Base-by-base conservation (phyloP, 1,140 invertebrate genomes). In the Triops longicaudatus region DNA sequence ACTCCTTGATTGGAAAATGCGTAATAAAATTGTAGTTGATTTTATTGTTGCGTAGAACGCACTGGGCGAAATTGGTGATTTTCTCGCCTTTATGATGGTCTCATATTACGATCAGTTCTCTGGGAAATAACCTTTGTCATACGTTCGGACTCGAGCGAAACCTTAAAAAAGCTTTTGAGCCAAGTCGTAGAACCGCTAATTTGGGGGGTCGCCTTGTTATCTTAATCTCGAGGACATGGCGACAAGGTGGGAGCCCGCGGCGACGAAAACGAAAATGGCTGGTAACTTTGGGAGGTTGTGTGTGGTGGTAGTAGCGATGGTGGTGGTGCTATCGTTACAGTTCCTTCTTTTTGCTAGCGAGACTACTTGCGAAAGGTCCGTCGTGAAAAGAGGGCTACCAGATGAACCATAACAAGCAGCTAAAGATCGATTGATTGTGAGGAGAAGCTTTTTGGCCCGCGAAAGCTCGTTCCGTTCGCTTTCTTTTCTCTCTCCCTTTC, bases 371-470 rank as follows among this genome's bases (percentile, higher is more conserved):
- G 31, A 37, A 37, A 37, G 50, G 50, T 63, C 50, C 50, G 50
- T 14, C 17, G 50, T 22, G 22, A 63, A 63, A 63, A 7, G 50
- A 22, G 31, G 31, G 31, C 31, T 37, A 37, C 31, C 31, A 63
- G 50, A 63, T n/a, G 50, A 63, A 22, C 50, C 50, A 63, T 63
- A 63, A 63, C 50, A 63, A 63, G 50, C 50, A 22, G 50, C 50
- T 63, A 63, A 63, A 63, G 50, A 63, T 63, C 50, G 50, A 63
- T 63, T 63, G 50, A 63, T 63, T 63, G 50, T 17, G 50, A 63
- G 22, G 50, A 63, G 22, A 63, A 63, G 31, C 31, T 37, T 37
- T 37, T 37, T 9, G 50, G 50, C 50, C 22, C 50, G 50, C 50
- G 22, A 63, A 63, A 63, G 14, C 50, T 63, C 22, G 17, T 17